Evolutionary conservation across 1,140 invertebrate genomes (phyloP).

Genomic region (Mactra quadrangularis): DNA sequence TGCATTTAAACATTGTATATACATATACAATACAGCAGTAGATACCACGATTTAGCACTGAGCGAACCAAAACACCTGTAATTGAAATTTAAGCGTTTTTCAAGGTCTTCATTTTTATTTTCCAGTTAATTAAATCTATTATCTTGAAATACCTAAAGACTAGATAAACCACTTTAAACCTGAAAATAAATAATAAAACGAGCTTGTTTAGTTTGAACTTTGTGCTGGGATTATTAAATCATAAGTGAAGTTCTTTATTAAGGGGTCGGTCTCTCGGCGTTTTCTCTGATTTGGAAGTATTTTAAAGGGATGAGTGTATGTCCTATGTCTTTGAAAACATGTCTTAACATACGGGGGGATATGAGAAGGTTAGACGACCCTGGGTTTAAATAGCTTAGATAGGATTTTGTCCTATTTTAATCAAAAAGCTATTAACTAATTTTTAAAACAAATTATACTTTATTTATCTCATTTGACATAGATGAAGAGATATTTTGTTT

Average conservation of each 20-base stretch:
- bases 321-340: conserved; percentile 28
- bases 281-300: conserved; percentile 13
- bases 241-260: neutral
- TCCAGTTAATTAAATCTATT: conserved; percentile 53
- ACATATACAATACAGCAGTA: too few species aligned
- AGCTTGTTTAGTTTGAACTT: conserved; percentile 29
- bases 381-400: too few species aligned
- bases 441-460: too few species aligned
- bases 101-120: conserved; percentile 44
- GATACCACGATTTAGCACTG: too few species aligned
- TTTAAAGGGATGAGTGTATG: conserved; percentile 20
- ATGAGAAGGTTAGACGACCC: too few species aligned
- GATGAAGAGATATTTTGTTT: too few species aligned
- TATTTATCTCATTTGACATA: too few species aligned
- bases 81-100: neutral
- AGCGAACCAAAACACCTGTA: too few species aligned
- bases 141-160: conserved; percentile 28
- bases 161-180: conserved; percentile 52
- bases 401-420: too few species aligned
- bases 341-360: conserved; percentile 26
- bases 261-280: neutral
- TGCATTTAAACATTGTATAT: too few species aligned
- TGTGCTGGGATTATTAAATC: conserved; percentile 36
- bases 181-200: conserved; percentile 37
- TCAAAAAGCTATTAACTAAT: too few species aligned